Percentiles rank a stretch among this genome's conserved stretches.
Conservation (phyloP, 2,113 vertebrate species). For the Phrynosoma platyrhinos region DNA sequence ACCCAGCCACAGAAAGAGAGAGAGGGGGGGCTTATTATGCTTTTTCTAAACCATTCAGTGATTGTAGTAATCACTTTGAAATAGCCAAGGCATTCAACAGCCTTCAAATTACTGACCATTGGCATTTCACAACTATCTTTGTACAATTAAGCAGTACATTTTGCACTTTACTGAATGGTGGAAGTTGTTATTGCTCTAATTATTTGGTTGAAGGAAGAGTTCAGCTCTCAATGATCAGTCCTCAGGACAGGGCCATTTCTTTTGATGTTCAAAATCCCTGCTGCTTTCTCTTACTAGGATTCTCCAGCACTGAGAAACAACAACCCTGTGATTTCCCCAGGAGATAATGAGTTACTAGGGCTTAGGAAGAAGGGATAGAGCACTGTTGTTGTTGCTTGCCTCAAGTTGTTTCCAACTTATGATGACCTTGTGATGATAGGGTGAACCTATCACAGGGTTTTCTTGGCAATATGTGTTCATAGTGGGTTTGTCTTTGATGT, state of each 20-base stretch:
- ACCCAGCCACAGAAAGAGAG: no score
- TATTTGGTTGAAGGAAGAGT: neutral
- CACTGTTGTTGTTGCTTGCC: no score
- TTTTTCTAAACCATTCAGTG: neutral
- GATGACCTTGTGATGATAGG: no score
- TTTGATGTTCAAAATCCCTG: neutral
- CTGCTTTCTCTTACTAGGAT: neutral
- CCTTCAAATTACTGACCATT: neutral
- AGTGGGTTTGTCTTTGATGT: no score
- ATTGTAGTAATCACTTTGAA: neutral
- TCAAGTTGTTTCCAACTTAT: no score
- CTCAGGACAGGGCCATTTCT: neutral
- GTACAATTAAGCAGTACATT: neutral
- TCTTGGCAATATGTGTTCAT: no score
- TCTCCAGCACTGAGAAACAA: neutral
- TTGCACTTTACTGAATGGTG: neutral
- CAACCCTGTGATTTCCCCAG: neutral
- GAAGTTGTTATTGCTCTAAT: neutral
- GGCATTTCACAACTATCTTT: neutral
- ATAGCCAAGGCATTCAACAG: neutral
- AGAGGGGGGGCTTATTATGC: no score
- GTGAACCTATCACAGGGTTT: no score
- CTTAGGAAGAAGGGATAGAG: neutral
- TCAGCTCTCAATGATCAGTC: neutral
- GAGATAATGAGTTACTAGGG: neutral